Percentiles rank a stretch among this genome's conserved stretches.
Evolutionary conservation across 2,888 invertebrate species (phyloP).

Genomic region (Pediacus dermestoides): DNA sequence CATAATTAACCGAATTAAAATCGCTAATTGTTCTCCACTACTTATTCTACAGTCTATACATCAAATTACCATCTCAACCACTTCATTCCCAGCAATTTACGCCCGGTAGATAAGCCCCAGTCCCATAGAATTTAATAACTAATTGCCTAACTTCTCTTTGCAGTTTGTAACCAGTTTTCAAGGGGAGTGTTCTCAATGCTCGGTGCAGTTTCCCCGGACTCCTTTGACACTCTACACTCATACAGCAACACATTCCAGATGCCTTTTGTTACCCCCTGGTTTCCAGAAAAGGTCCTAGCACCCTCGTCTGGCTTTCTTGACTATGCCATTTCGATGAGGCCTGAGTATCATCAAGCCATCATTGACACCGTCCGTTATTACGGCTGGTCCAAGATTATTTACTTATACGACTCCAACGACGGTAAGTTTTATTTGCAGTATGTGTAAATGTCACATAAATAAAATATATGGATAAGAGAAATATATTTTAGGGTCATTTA

Average conservation of each 20-base stretch:
- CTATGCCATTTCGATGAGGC: conserved; percentile 90
- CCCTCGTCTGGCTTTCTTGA: conserved; percentile 87
- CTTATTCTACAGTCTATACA: background rate
- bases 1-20: conserved; percentile 7
- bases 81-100: too few relatives aligned
- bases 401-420: conserved; percentile 87
- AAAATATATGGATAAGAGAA: too few relatives aligned
- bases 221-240: conserved; percentile 91
- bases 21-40: background rate
- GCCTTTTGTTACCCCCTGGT: conserved; percentile 93
- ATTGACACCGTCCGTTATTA: conserved; percentile 92
- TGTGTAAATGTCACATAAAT: too few relatives aligned
- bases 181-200: conserved; percentile 87
- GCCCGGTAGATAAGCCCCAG: too few relatives aligned
- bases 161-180: conserved; percentile 89
- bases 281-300: conserved; percentile 86
- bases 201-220: conserved; percentile 87
- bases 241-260: conserved; percentile 94
- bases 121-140: too few relatives aligned
- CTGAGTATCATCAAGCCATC: conserved; percentile 92
- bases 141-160: conserved; percentile 32
- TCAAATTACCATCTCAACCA: too few relatives aligned
- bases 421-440: conserved; percentile 63
- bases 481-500: too few relatives aligned
- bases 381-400: conserved; percentile 85